Evolutionary conservation across 2,113 vertebrate genomes (phyloP), one percentile per base, ranked within the genome.

Genomic region (Phyllopteryx taeniolatus): DNA sequence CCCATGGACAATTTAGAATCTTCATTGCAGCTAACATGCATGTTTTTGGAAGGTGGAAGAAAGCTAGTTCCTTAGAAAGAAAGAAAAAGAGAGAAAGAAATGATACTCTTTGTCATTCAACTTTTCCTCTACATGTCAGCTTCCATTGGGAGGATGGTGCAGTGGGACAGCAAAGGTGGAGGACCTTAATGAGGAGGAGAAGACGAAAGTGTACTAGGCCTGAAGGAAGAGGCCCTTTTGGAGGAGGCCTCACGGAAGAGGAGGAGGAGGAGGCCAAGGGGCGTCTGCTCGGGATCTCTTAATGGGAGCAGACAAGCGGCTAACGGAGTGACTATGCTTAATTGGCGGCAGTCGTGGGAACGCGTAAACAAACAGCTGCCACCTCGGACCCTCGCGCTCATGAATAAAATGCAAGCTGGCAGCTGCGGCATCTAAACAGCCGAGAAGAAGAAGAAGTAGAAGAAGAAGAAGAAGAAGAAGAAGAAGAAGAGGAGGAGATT

Each of bases 361-460:
- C 90, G 85, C 87, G 86, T 93, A 94, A 93, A 94, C 91, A 94
- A 93, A 93, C 91, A 92, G 91, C 92, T 92, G 90, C 89, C 89
- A 87, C 76, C 79, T 78, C 64, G 61, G 31, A 76, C 84, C 79
- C 80, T 81, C 76, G 79, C 86, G 87, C 80, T 89, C 79, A 79
- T 90, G 88, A 92, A 91, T 90, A 90, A 82, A 79, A 78, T 83
- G 80, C 83, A 83, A 84, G 83, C 82, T 87, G 88, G 89, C 88
- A 93, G 90, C 89, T 92, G 89, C 83, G 76, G 84, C 83, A 82
- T 76, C 78, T 63, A 39, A 63, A 42, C 61, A 42, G 13, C 59
- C 59, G 8, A 27, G 71, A 69, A n/a, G 65, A 80, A 12, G 73
- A 80, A 31, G 75, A 72, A 33, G 73, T 69, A 62, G 74, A 76